Conservation (phyloP, 2,888 invertebrate genomes). For the Eugnorisma glareosa region DNA sequence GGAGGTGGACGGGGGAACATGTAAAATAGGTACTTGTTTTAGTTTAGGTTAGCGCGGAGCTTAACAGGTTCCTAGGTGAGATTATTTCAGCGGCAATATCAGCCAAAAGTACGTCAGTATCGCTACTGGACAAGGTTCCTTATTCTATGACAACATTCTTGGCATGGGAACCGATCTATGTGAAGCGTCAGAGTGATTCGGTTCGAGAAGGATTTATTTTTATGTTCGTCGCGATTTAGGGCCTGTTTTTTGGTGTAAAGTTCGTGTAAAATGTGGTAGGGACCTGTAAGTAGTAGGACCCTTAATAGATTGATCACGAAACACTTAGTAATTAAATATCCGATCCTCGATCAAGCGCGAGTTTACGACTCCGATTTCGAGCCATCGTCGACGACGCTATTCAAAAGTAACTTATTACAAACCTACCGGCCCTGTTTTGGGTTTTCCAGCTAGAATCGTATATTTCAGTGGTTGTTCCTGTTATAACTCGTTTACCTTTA, state of each 20-base stretch:
- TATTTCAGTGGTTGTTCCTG: neutral
- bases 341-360: neutral
- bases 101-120: neutral
- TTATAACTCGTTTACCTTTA: neutral
- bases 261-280: constrained; percentile 22
- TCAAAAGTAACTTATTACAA: neutral
- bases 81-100: neutral
- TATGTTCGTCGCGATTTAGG: constrained; percentile 53
- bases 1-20: neutral
- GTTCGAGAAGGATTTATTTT: constrained; percentile 56
- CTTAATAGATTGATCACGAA: neutral
- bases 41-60: neutral
- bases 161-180: constrained; percentile 45
- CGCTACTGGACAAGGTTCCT: neutral
- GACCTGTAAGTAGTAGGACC: neutral
- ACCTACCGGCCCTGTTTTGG: neutral
- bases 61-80: neutral
- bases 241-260: constrained; percentile 24
- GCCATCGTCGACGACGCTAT: neutral
- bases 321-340: constrained; percentile 17
- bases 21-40: neutral
- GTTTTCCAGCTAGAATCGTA: neutral
- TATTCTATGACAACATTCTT: constrained; percentile 27
- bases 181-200: constrained; percentile 51
- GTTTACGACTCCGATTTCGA: neutral